Percentiles rank a stretch among this genome's conserved stretches.
Conservation (phyloP, 2,797 vertebrate species). For the Anguilla obscura region DNA sequence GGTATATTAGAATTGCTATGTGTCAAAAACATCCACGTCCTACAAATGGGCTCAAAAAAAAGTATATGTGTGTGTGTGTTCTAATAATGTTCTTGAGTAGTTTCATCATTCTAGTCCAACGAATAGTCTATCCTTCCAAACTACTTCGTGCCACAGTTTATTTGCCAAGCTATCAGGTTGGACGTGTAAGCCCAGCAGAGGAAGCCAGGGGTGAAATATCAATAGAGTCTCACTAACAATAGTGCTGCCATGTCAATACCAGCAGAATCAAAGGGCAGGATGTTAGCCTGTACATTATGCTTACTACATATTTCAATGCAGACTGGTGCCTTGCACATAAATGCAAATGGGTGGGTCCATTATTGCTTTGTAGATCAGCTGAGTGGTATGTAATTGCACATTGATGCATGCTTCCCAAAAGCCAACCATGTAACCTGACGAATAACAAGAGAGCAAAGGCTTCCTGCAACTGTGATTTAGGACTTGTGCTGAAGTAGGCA, state of each 20-base stretch:
- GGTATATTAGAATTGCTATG: too few species aligned
- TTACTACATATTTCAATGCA: neutral
- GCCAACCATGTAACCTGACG: neutral
- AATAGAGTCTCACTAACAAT: neutral
- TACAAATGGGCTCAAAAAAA: too few species aligned
- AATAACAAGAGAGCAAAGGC: neutral
- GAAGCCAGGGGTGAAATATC: neutral
- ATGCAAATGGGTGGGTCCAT: neutral
- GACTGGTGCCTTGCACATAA: neutral
- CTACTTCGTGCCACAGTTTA: neutral
- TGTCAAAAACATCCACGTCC: too few species aligned
- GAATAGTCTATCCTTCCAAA: neutral
- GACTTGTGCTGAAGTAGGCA: constrained; percentile 9
- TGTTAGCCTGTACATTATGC: neutral
- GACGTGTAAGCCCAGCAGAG: neutral
- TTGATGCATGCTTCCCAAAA: neutral
- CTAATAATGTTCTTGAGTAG: neutral
- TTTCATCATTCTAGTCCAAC: neutral
- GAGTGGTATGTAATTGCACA: neutral
- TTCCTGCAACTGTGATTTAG: neutral
- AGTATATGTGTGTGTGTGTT: neutral
- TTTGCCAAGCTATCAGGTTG: neutral
- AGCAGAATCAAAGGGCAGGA: neutral
- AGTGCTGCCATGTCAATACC: neutral
- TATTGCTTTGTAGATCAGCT: neutral